A percentile compares a stretch with the other conserved stretches of the same genome.
These are phyloP conservation scores for Ophioderma brevispina DNA, from an alignment of 35 echinoderm and acorn worm species.

Conservation along the genomic window DNA sequence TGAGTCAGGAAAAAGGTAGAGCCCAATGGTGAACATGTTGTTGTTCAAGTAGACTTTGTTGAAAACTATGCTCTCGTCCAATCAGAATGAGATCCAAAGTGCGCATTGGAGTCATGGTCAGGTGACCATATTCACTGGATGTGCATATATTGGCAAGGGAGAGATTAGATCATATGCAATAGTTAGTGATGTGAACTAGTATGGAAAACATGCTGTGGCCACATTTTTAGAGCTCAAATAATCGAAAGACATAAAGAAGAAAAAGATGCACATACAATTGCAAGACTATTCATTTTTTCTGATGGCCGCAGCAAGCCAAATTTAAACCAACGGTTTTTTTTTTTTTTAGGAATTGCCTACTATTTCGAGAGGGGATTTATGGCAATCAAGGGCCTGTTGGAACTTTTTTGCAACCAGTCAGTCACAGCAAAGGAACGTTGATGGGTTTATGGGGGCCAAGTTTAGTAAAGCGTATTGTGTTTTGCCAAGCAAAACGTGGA, in stretches of 20 bases:
- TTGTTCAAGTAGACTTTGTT: constrained; percentile 63
- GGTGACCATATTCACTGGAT: constrained; percentile 45
- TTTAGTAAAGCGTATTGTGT: constrained; percentile 42
- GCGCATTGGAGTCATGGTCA: constrained; percentile 47
- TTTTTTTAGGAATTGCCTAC: neutral
- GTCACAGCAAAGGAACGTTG: constrained; percentile 73
- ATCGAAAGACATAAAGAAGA: constrained; percentile 47
- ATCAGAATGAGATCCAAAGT: constrained; percentile 63
- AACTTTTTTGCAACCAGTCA: constrained; percentile 67
- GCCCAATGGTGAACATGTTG: neutral
- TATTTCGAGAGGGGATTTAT: constrained; percentile 25
- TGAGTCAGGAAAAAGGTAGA: constrained; percentile 35
- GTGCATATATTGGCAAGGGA: constrained; percentile 21
- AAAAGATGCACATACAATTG: neutral
- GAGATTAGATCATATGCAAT: constrained; percentile 39
- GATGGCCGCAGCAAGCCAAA: constrained; percentile 46
- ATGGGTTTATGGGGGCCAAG: constrained; percentile 66
- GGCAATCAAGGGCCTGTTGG: constrained; percentile 46
- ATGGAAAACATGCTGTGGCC: constrained; percentile 44
- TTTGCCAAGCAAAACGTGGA: neutral
- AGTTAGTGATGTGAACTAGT: constrained; percentile 34
- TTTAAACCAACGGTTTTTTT: constrained; percentile 36
- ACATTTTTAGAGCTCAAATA: constrained; percentile 24
- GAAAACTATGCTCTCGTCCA: constrained; percentile 41
- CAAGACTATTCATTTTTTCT: constrained; percentile 33